Conservation (phyloP, 2,113 vertebrate species). For the Eolophus roseicapilla region DNA sequence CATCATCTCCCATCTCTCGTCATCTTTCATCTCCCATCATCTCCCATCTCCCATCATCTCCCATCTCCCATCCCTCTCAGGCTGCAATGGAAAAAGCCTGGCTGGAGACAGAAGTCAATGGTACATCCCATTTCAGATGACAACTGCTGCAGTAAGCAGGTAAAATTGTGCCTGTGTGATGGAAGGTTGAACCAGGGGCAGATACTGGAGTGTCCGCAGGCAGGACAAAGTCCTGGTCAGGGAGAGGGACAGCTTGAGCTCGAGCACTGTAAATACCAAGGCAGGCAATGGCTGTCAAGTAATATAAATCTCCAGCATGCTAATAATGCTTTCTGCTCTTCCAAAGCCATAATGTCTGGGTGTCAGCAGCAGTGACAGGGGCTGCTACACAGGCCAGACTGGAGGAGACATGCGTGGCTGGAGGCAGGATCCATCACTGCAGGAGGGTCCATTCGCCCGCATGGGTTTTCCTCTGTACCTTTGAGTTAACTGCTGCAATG, state of each 20-base stretch:
- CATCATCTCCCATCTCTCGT: background rate
- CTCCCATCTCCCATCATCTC: background rate
- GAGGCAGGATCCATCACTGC: background rate
- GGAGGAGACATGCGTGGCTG: background rate
- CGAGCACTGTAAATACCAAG: background rate
- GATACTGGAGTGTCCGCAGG: background rate
- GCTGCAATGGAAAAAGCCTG: conserved; percentile 33
- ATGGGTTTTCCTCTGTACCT: conserved; percentile 15
- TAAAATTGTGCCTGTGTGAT: conserved; percentile 15
- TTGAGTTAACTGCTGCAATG: conserved; percentile 33
- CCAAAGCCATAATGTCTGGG: conserved; percentile 44
- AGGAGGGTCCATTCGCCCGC: background rate
- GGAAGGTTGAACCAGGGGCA: background rate
- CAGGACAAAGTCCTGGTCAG: background rate
- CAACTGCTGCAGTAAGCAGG: conserved; percentile 25
- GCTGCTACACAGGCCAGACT: conserved; percentile 23
- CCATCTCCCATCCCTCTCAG: background rate
- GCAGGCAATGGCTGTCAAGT: conserved; percentile 52
- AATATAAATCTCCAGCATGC: conserved; percentile 18
- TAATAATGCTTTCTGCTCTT: conserved; percentile 58
- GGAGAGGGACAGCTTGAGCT: background rate
- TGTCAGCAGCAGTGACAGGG: conserved; percentile 61
- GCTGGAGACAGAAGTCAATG: conserved; percentile 56
- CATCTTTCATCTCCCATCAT: background rate
- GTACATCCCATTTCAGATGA: conserved; percentile 64